Evolutionary conservation across 2,113 vertebrate genomes (phyloP).

Genomic region (Heliornis fulica): DNA sequence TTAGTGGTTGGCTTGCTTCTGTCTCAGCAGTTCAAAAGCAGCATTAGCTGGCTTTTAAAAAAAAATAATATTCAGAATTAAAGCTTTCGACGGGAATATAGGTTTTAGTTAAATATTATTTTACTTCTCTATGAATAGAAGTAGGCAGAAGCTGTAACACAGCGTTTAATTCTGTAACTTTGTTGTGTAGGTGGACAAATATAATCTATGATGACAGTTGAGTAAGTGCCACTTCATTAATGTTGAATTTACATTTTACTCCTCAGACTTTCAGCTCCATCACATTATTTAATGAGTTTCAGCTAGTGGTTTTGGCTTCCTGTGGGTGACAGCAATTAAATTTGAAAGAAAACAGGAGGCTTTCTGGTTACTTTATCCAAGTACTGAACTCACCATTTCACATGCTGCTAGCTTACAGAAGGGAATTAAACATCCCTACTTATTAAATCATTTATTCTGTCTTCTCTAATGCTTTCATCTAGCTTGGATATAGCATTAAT

Average conservation of each 20-base stretch:
- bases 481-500: not conserved
- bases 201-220: not conserved
- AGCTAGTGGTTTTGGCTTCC: not conserved
- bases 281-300: not conserved
- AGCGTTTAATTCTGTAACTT: not conserved
- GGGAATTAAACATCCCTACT: not conserved
- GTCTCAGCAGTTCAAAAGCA: not conserved
- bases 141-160: not conserved
- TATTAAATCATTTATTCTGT: not conserved
- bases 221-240: slow-evolving; percentile 5
- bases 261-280: not conserved
- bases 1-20: not conserved
- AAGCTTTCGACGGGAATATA: too few species aligned
- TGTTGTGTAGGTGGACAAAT: not conserved
- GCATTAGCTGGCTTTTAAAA: too few species aligned
- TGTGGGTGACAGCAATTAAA: not conserved
- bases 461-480: not conserved
- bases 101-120: not conserved
- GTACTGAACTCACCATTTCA: not conserved
- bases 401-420: not conserved
- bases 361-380: not conserved
- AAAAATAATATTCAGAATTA: too few species aligned
- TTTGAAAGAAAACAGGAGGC: not conserved
- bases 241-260: slow-evolving; percentile 15
- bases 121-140: not conserved